Percentiles rank a stretch among this genome's conserved stretches.
Evolutionary conservation across 2,797 vertebrate species (phyloP).

Genomic region (Rallus crepitans): DNA sequence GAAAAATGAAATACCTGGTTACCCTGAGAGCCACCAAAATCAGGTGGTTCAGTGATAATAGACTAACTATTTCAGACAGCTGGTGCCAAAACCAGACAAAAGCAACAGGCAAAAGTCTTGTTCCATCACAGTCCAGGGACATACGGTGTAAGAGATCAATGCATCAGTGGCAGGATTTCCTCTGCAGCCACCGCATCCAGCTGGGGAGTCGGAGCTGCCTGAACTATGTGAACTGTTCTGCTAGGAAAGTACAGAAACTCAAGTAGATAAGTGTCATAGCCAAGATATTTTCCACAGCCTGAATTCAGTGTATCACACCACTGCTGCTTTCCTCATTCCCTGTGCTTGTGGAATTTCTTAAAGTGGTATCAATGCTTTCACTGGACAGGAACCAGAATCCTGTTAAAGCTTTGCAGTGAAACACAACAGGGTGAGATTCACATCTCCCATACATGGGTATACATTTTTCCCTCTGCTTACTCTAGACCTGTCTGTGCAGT

Average conservation of each 20-base stretch:
- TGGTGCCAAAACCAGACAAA: background rate
- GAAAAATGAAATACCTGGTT: background rate
- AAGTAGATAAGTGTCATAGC: background rate
- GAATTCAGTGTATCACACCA: background rate
- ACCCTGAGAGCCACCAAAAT: background rate
- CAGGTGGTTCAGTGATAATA: background rate
- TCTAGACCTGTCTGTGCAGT: background rate
- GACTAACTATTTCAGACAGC: background rate
- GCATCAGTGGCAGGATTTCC: background rate
- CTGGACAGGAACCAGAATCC: background rate
- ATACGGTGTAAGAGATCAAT: background rate
- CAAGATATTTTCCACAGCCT: constrained; percentile 42
- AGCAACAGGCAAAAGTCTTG: background rate
- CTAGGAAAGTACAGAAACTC: background rate
- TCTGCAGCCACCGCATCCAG: background rate
- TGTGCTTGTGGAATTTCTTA: background rate
- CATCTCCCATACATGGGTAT: rapidly evolving
- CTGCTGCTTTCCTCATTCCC: constrained; percentile 23
- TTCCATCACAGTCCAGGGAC: background rate
- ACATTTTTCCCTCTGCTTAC: background rate
- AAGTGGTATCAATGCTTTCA: background rate
- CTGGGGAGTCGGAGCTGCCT: background rate
- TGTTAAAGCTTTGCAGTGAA: background rate
- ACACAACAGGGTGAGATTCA: background rate
- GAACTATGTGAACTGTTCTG: background rate